Base-by-base conservation (phyloP, 2,113 vertebrate species). In the Chaetodon auriga region DNA sequence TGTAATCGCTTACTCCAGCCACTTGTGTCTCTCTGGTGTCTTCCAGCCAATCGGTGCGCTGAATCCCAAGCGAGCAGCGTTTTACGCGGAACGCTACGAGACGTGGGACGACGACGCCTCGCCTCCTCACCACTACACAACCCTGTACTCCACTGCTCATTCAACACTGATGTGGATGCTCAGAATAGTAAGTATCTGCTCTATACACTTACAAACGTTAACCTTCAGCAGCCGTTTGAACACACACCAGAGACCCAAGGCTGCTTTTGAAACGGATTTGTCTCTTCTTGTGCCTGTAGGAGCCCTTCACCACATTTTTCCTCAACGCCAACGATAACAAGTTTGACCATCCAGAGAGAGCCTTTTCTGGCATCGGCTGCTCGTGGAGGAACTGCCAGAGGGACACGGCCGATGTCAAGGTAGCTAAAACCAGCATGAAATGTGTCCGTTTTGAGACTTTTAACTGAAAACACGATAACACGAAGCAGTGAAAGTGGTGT, bases 331-430 rank as follows among this genome's bases (percentile, higher is more conserved):
- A 99, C 70, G 97, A 98, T 5, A 94, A 93, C 49, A 99, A 98
- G 94, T 99, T 99, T 83, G 98, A 99, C 95, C 97, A 99, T 86
- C 96, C 98, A 4, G 97, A 99, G 75, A 93, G 98, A 93, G 96
- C 97, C 16, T 99, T 99, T 92, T 99, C 98, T 6, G 97, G 98
- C 7, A 97, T 99, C 46, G 96, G 97, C 41, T 96, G 96, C 48
- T 97, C 98, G 15, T 99, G 98, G 98, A 96, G 98, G 93, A 99
- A 97, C 86, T 97, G 97, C 90, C 98, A 99, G 94, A 96, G 98
- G 87, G 98, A 99, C 92, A 99, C 98, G 2, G 98, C 98, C 38
- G 98, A 99, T 81, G 98, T 99, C 43, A 99, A 98, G 96, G 98
- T 99, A 91, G 30, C 3, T 30, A 30, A 30, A 30, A 30, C 30